Base-by-base conservation (phyloP, 2,113 vertebrate genomes). In the Heterotis niloticus region DNA sequence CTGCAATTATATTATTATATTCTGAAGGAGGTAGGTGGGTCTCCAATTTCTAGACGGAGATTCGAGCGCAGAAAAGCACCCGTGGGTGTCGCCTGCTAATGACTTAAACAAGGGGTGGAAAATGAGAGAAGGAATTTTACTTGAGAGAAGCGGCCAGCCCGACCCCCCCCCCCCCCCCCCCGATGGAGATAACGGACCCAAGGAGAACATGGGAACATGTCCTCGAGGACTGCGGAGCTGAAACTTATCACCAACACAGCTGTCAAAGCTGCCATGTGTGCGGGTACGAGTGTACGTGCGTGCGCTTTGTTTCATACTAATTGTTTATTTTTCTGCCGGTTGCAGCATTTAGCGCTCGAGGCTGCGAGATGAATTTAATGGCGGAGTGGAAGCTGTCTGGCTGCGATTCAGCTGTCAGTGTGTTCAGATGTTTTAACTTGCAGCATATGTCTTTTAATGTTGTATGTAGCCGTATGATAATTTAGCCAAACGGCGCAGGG, bases 311-410 rank as follows among this genome's bases (percentile, higher is more conserved):
- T 26, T 51, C 16, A 68, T 75, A 54, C 34, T 57, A 52, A 72
- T 51, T 51, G 20, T 52, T 72, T 72, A 52, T 23, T 18, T 20
- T 74, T 74, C 51, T 59, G 54, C 24, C 57, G 1, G 54, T 23
- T 74, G 54, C 71, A 74, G 71, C 4, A 18, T 66, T 66, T 51
- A 26, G 18, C 66, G 76, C 23, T 24, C 65, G 70, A 23, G 62
- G 34, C 34, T 24, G 29, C 5, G 76, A 17, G 23, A 67, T 20
- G 51, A 23, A 52, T 64, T 24, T 23, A 10, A 24, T 51, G 29
- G 52, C 23, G 51, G 28, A 77, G 64, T n/a, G 20, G 51, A 14
- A 54, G 67, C 60, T 66, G 20, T 78, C 65, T 54, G 71, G 29
- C 3, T 5, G 56, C 64, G 17, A 14, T 14, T 62, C 14, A 69